Conservation (phyloP, 2,888 invertebrate genomes). For the Pogonocherus hispidulus region DNA sequence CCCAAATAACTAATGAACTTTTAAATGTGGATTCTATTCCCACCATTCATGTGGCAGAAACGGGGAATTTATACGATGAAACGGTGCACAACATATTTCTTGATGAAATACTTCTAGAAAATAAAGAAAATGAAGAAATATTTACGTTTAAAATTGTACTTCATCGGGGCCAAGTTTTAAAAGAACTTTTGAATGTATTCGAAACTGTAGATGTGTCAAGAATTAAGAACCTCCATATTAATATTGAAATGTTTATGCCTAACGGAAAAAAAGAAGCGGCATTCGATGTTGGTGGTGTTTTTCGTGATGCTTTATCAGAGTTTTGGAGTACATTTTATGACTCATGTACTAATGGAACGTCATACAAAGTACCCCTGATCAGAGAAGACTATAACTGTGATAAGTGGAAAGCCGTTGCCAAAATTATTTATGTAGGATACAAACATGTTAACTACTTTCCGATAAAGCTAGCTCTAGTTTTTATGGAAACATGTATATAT, state of each 20-base stretch:
- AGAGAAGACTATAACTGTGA: slow-evolving; percentile 1
- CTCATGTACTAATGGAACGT: background rate
- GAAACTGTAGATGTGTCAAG: background rate
- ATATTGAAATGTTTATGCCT: background rate
- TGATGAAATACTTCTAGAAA: background rate
- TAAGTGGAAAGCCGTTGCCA: slow-evolving; percentile 11
- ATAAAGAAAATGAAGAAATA: background rate
- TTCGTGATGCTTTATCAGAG: background rate
- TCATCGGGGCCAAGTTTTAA: background rate
- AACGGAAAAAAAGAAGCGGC: slow-evolving; percentile 2
- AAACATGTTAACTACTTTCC: slow-evolving; percentile 11
- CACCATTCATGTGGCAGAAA: background rate
- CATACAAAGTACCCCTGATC: slow-evolving; percentile 5
- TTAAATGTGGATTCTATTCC: background rate
- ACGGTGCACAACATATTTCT: background rate
- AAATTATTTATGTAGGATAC: slow-evolving; percentile 8
- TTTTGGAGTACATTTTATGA: slow-evolving; percentile 1
- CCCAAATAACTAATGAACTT: background rate
- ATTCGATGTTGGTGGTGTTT: background rate
- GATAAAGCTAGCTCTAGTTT: slow-evolving; percentile 8
- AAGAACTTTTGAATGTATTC: background rate
- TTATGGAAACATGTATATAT: slow-evolving; percentile 13
- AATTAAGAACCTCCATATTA: background rate
- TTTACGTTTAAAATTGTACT: background rate
- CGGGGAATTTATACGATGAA: slow-evolving; percentile 3